phyloP scores from a whole-genome alignment of 2,888 invertebrate species.

The Steromphala cineraria region DNA sequence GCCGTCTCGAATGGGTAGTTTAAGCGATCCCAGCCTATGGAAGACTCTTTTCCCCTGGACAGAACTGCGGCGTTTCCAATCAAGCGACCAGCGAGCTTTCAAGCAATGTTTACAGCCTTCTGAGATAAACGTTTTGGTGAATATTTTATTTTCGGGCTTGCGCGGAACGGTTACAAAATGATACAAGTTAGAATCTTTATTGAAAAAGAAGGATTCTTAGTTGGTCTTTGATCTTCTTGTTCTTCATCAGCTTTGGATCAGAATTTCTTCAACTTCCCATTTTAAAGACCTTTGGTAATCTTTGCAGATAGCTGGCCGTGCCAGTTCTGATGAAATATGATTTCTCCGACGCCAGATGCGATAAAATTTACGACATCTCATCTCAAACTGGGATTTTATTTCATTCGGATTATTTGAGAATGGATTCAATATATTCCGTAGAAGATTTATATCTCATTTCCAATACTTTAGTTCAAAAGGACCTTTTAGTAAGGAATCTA shows the following conservation, averaged over 20 bases:
- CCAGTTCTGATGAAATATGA: conserved; percentile 9
- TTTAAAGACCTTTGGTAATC: not conserved
- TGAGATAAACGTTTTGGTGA: conserved; percentile 6
- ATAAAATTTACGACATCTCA: conserved; percentile 5
- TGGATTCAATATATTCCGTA: conserved; percentile 8
- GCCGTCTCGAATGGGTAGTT: conserved; percentile 17
- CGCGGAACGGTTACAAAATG: not conserved
- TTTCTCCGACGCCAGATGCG: conserved; percentile 11
- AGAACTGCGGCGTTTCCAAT: not conserved
- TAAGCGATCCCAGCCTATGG: conserved; percentile 1
- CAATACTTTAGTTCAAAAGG: conserved; percentile 8
- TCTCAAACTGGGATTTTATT: not conserved
- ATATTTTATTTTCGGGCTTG: conserved; percentile 3
- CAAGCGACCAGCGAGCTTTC: conserved; percentile 5
- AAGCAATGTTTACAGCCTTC: conserved; percentile 7
- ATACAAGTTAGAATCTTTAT: conserved; percentile 11
- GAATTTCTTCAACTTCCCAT: not conserved
- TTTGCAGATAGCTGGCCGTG: not conserved
- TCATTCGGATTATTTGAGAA: conserved; percentile 15
- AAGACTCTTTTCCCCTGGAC: conserved; percentile 10
- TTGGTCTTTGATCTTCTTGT: conserved; percentile 15
- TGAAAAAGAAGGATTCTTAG: conserved; percentile 18
- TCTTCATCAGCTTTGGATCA: not conserved
- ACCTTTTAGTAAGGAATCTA: conserved; percentile 2
- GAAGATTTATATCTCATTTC: conserved; percentile 1